Evolutionary conservation across 2,113 vertebrate species (phyloP), one percentile per base, ranked within the genome.

Genomic region (Mus pahari): DNA sequence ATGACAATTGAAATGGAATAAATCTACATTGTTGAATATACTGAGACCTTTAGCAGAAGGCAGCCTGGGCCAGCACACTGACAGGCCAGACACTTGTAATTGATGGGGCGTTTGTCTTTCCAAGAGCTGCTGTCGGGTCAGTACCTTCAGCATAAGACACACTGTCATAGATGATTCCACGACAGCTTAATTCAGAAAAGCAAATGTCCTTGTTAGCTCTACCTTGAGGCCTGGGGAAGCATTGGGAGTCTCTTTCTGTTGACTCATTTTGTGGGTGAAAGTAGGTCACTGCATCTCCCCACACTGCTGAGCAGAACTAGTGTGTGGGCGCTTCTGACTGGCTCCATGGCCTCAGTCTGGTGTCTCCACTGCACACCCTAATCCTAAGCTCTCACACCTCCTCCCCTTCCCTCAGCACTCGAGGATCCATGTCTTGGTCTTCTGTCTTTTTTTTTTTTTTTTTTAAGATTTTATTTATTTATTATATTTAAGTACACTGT

Each of bases 91-190:
- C 0, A 94, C 82, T 96, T 92, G 64, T 70, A 82, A 28, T 66
- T 94, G 82, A 45, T 53, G 71, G 91, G 58, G 66, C 28, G 50
- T 79, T 73, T 94, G 86, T 89, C 77, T 95, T 45, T 94, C 89
- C 96, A 48, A 74, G 91, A 82, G 74, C 68, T 84, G 42, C 14
- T 92, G 64, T 39, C 91, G 17, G 83, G 55, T 96, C 71, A 66
- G 50, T 42, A 92, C 12, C 55, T 89, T 28, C 10, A 68, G 26
- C 17, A 39, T 58, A 82, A 91, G 42, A 20, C 10, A 5, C 11
- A 13, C 66, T 94, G 22, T n/a, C 77, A 39, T 22, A 95, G 88
- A 82, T 64, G 53, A 86, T 78, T 90, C 86, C 93, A 48, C 88
- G 62, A 82, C 60, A 88, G 66, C 89, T 62, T 60, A 68, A 5